Conservation (phyloP, 2,113 vertebrate species). For the Tylochromis polylepis region DNA sequence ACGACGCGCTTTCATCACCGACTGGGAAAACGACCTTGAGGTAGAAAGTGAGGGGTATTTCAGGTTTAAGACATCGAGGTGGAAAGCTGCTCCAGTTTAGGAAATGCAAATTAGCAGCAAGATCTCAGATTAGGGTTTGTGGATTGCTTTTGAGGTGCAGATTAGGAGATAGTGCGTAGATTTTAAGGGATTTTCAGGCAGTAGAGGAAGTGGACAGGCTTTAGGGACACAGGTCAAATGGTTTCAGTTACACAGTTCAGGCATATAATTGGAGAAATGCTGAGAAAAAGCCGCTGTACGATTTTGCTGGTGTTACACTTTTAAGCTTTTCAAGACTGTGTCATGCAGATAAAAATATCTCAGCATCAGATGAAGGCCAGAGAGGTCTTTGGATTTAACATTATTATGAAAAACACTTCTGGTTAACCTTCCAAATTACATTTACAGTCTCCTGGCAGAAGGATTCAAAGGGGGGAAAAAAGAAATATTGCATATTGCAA, state of each 20-base stretch:
- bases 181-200: background rate
- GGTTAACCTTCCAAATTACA: background rate
- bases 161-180: background rate
- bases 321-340: background rate
- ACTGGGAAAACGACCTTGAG: background rate
- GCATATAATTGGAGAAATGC: background rate
- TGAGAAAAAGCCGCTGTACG: background rate
- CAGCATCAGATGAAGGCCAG: background rate
- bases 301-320: background rate
- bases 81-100: background rate
- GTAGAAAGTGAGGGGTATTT: background rate
- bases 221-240: background rate
- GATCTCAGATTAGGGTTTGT: background rate
- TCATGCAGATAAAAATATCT: background rate
- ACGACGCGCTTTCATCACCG: conserved; percentile 4
- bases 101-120: background rate
- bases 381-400: background rate
- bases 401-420: background rate
- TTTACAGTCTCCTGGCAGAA: background rate
- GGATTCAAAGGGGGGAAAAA: background rate
- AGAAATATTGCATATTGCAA: background rate
- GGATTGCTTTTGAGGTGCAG: background rate
- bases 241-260: background rate
- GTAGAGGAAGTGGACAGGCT: background rate
- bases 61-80: background rate